Evolutionary conservation across 2,113 vertebrate species (phyloP).

Genomic region (Brachyhypopomus gauderio): DNA sequence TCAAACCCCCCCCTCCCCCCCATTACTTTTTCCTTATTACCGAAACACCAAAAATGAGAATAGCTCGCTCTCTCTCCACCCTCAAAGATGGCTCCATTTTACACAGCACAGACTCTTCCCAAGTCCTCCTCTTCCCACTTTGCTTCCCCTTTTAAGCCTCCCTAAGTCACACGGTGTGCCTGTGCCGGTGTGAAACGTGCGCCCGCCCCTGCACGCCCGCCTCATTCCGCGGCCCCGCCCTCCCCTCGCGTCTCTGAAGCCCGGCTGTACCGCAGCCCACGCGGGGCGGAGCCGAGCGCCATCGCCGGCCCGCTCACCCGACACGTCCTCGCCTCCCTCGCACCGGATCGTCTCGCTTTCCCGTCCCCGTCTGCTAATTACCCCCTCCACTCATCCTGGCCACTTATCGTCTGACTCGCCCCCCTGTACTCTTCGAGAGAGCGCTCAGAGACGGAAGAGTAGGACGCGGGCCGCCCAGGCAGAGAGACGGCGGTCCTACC

Average conservation of each 20-base stretch:
- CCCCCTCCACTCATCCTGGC: not conserved
- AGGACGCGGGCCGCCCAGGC: conserved; percentile 29
- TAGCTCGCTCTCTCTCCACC: not conserved
- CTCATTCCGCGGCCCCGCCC: not conserved
- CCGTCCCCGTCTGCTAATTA: conserved; percentile 43
- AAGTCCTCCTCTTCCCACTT: not conserved
- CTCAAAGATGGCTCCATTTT: not conserved
- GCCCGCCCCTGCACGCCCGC: not conserved
- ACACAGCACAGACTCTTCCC: not conserved
- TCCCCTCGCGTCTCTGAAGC: not conserved
- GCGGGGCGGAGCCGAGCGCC: not conserved
- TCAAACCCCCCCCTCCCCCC: not conserved
- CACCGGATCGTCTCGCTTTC: conserved; percentile 12
- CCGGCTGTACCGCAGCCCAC: not conserved
- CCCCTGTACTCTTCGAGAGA: conserved; percentile 8
- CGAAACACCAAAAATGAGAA: conserved; percentile 7
- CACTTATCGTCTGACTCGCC: not conserved
- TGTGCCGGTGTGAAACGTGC: not conserved
- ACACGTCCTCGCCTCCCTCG: conserved; percentile 5
- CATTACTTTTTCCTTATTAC: not conserved
- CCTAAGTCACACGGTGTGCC: not conserved
- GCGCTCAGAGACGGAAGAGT: conserved; percentile 20
- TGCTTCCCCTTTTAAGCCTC: conserved; percentile 22
- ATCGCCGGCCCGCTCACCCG: too few relatives aligned
- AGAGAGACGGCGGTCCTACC: conserved; percentile 1